Percentiles rank a stretch among this genome's conserved stretches.
Evolutionary conservation across 2,888 invertebrate genomes (phyloP).

Genomic region (Hemicrepidius hirtus): DNA sequence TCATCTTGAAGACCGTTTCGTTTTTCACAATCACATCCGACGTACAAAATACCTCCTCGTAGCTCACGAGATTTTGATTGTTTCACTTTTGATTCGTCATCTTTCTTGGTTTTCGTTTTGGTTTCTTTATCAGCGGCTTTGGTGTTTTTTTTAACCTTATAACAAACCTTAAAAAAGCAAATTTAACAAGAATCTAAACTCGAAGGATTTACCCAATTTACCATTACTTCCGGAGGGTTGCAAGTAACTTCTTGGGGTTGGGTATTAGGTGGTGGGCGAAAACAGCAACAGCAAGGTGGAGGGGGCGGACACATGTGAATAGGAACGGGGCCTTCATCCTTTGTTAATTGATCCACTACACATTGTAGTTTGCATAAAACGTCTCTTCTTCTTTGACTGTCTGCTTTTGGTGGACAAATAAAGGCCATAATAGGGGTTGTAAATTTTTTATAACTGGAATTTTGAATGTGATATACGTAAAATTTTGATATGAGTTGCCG

Average conservation of each 20-base stretch:
- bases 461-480: conserved; percentile 35
- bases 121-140: background rate
- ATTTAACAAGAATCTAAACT: background rate
- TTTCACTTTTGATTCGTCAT: conserved; percentile 51
- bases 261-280: no score
- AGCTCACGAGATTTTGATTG: conserved; percentile 75
- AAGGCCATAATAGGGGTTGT: background rate
- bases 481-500: conserved; percentile 32
- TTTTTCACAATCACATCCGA: conserved; percentile 76
- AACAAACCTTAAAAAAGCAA: conserved; percentile 57
- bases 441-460: conserved; percentile 31
- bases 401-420: conserved; percentile 13
- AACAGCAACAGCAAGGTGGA: conserved; percentile 32
- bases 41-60: conserved; percentile 73
- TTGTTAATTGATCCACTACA: conserved; percentile 13
- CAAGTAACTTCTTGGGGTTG: background rate
- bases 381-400: conserved; percentile 23
- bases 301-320: background rate
- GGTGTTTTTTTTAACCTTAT: conserved; percentile 53
- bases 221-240: conserved; percentile 52
- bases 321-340: conserved; percentile 1
- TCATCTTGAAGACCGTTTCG: conserved; percentile 77
- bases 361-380: conserved; percentile 21
- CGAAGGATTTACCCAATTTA: conserved; percentile 2
- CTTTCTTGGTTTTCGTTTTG: conserved; percentile 20